These are phyloP conservation scores for Malurus elegans DNA, from an alignment of 2,113 vertebrate genomes.

Conservation along the genomic window DNA sequence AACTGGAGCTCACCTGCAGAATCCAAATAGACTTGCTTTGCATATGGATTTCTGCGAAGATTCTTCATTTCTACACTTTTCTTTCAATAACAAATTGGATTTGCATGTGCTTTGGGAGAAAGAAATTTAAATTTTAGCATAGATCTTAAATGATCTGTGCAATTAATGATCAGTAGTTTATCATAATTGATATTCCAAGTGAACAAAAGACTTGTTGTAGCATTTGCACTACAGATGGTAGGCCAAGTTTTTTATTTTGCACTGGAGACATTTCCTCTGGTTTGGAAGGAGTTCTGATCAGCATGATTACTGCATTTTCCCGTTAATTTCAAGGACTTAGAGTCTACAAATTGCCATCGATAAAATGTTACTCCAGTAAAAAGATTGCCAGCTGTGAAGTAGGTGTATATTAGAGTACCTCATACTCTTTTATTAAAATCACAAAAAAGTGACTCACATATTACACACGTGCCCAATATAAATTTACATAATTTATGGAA, in stretches of 20 bases:
- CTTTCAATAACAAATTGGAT: conserved; percentile 25
- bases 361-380: neutral
- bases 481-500: conserved; percentile 31
- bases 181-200: neutral
- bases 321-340: neutral
- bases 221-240: neutral
- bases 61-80: neutral
- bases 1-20: neutral
- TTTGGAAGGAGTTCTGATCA: neutral
- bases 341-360: neutral
- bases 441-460: neutral
- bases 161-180: neutral
- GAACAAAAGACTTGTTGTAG: neutral
- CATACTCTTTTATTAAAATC: neutral
- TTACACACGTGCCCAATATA: neutral
- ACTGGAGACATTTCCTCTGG: neutral
- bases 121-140: neutral
- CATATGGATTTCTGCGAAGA: neutral
- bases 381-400: neutral
- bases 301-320: neutral
- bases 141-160: neutral
- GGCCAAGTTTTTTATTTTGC: neutral
- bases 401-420: neutral
- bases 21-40: conserved; percentile 11
- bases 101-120: neutral